Evolutionary conservation across 2,888 invertebrate genomes (phyloP), one percentile per base, ranked within the genome.

Genomic region (Lysandra bellargus): DNA sequence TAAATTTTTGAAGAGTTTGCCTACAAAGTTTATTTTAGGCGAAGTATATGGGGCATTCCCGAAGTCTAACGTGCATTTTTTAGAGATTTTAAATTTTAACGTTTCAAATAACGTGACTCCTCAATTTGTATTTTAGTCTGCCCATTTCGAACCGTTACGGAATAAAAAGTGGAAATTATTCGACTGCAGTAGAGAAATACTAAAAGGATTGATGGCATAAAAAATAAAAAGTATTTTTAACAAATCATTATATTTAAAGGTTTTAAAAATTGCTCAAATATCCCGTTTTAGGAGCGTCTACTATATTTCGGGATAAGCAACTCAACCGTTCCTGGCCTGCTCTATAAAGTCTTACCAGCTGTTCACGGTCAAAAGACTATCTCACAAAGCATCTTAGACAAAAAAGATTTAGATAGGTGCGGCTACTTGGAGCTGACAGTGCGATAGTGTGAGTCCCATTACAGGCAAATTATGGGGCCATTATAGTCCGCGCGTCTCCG

Each of bases 381-480:
- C 40, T 6, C 12, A 73, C 17, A 86, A 84, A 87, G 85, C 85
- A 86, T 86, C 86, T 85, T 82, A 81, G 82, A 82, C 74, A 83
- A 84, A 84, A 88, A 83, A 84, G 83, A 84, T 85, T 83, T 84
- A 84, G 73, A 79, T 79, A 79, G 81, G 82, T 83, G 83, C 84
- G 84, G 82, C 89, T 92, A 92, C 92, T 92, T 90, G 86, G 87
- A 87, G 89, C 91, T 92, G 93, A 93, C 93, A 93, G 90, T 87
- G 91, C 92, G 93, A 93, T 93, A 93, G 93, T 92, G 91, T 92
- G 91, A 89, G 90, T 90, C 91, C 92, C 93, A 93, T 92, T 93
- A 93, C 91, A 92, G 90, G 91, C 91, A 92, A 93, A 92, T 92
- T 93, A 93, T 93, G 89, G 89, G 80, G 89, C 92, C 91, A 92